Percentiles rank a stretch among this genome's conserved stretches.
phyloP scores from a whole-genome alignment of 2,113 vertebrate species.

The Neotoma lepida region DNA sequence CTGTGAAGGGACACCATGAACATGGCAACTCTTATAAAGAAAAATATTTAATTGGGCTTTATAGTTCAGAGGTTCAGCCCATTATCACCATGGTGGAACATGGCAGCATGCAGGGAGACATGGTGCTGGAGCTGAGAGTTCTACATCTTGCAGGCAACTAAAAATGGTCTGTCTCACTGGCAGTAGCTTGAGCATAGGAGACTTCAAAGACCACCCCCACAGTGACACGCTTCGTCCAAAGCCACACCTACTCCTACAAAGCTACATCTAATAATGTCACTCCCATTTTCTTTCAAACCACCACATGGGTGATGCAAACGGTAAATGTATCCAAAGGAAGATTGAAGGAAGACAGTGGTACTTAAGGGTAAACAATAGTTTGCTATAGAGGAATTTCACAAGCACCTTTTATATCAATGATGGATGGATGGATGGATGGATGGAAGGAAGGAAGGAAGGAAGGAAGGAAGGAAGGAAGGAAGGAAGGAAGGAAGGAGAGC shows the following conservation, averaged over 20 bases:
- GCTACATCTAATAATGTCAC: neutral
- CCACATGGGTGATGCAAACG: neutral
- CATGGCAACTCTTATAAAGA: neutral
- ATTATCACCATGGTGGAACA: neutral
- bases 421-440: neutral
- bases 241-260: neutral
- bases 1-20: neutral
- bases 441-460: neutral
- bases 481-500: neutral
- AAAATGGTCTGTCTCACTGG: neutral
- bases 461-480: too few species aligned
- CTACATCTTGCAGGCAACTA: neutral
- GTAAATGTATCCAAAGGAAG: neutral
- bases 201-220: neutral
- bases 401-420: constrained; percentile 41
- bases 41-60: neutral
- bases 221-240: neutral
- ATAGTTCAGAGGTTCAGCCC: neutral
- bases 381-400: neutral
- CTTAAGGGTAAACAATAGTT: neutral
- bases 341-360: neutral
- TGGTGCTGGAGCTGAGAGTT: neutral
- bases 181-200: neutral
- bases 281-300: neutral
- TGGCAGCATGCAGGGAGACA: neutral